Evolutionary conservation across 2,113 vertebrate genomes (phyloP).

Genomic region (Solea solea): DNA sequence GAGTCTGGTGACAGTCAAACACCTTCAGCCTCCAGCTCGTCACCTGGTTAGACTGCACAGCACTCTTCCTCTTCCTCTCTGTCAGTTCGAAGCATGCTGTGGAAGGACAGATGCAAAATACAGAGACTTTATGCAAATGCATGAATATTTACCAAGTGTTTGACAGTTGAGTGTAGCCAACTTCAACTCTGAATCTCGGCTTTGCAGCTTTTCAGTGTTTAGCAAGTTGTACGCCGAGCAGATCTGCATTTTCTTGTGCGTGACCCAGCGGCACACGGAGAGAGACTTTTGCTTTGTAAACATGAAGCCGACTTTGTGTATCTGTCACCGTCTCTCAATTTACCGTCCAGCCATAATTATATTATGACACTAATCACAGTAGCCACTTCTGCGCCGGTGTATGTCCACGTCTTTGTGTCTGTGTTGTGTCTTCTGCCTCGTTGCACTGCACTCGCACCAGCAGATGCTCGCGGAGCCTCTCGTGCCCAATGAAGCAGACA

Average conservation of each 20-base stretch:
- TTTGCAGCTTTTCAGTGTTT: constrained; percentile 14
- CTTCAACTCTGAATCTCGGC: constrained; percentile 12
- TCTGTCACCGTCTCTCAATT: constrained; percentile 16
- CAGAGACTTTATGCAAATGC: not conserved
- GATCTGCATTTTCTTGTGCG: constrained; percentile 22
- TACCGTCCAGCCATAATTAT: constrained; percentile 27
- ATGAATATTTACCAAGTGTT: constrained; percentile 2
- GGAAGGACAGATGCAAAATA: not conserved
- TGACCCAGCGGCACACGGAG: constrained; percentile 35
- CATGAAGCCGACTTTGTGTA: constrained; percentile 52
- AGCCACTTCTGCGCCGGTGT: constrained; percentile 37
- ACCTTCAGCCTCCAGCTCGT: not conserved
- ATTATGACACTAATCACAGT: constrained; percentile 28
- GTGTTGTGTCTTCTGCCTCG: constrained; percentile 51
- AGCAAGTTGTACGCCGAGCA: constrained; percentile 1
- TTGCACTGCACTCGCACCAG: constrained; percentile 33
- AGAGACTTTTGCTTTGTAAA: constrained; percentile 56
- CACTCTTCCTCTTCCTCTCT: not conserved
- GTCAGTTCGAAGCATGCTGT: not conserved
- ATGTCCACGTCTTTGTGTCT: constrained; percentile 33
- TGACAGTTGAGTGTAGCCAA: constrained; percentile 7
- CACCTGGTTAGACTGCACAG: not conserved
- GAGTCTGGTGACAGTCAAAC: not conserved
- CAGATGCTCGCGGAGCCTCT: constrained; percentile 53
- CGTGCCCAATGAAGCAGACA: constrained; percentile 62